Evolutionary conservation across 2,888 invertebrate genomes (phyloP).

Genomic region (Tinea semifulvella): DNA sequence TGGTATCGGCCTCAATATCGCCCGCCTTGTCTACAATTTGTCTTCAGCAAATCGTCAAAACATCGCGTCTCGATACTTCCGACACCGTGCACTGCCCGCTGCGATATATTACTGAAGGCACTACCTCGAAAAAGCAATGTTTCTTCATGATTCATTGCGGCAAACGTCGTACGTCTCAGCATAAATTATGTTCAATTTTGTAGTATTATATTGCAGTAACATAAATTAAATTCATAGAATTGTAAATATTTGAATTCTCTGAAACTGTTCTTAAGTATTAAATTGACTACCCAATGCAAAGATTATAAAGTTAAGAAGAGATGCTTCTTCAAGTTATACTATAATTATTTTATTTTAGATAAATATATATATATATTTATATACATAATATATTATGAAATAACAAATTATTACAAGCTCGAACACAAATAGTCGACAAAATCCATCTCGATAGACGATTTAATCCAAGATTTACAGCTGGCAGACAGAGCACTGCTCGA

Average conservation of each 20-base stretch:
- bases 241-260: too few species aligned
- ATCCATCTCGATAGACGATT: constrained; percentile 17
- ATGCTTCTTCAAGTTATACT: too few species aligned
- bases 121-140: background rate
- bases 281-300: too few species aligned
- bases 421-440: constrained; percentile 4
- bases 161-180: background rate
- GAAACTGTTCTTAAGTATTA: too few species aligned
- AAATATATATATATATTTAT: too few species aligned
- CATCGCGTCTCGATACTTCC: constrained; percentile 42
- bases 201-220: background rate
- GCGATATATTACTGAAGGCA: background rate
- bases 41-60: constrained; percentile 59
- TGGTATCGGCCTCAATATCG: constrained; percentile 61
- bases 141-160: constrained; percentile 6
- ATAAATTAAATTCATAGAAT: background rate
- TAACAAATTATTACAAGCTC: background rate
- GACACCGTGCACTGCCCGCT: constrained; percentile 28
- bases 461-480: constrained; percentile 34
- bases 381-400: too few species aligned
- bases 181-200: constrained; percentile 1
- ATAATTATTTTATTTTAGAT: too few species aligned
- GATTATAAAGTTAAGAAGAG: too few species aligned
- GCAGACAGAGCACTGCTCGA: constrained; percentile 28
- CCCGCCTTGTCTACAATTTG: constrained; percentile 59